Conservation (phyloP, 2,888 invertebrate genomes). For the Caenorhabditis angaria region DNA sequence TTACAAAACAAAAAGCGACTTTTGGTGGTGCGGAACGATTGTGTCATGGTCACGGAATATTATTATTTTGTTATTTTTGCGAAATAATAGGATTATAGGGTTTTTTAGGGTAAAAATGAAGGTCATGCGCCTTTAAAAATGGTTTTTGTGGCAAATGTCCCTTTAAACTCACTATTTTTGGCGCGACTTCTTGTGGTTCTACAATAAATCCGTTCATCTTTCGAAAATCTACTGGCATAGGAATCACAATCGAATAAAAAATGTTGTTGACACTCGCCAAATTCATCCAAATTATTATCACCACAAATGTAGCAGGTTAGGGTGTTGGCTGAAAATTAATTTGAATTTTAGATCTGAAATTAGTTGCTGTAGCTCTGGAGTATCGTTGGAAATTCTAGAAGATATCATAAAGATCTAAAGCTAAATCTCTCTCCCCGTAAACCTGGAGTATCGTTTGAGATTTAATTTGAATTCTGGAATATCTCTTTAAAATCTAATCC, state of each 20-base stretch:
- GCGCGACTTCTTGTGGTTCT: slow-evolving; percentile 60
- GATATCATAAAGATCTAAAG: too few relatives aligned
- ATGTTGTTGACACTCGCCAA: slow-evolving; percentile 62
- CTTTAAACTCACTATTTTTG: slow-evolving; percentile 48
- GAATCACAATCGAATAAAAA: slow-evolving; percentile 61
- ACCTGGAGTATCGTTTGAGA: too few relatives aligned
- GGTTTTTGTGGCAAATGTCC: slow-evolving; percentile 4
- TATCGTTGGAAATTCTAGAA: too few relatives aligned
- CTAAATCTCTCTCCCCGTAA: too few relatives aligned
- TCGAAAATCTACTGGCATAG: slow-evolving; percentile 47
- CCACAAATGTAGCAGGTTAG: slow-evolving; percentile 64
- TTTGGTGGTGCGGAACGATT: slow-evolving; percentile 19
- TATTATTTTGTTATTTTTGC: too few relatives aligned
- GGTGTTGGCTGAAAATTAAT: slow-evolving; percentile 18
- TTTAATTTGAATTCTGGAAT: too few relatives aligned
- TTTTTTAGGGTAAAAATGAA: too few relatives aligned
- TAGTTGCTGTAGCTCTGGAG: not conserved
- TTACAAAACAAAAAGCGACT: too few relatives aligned
- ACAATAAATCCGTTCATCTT: slow-evolving; percentile 59
- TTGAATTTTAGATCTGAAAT: not conserved
- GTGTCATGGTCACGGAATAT: slow-evolving; percentile 1
- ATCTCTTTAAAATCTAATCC: too few relatives aligned
- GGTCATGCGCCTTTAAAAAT: too few relatives aligned
- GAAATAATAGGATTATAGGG: too few relatives aligned
- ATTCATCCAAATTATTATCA: slow-evolving; percentile 57